phyloP scores from a whole-genome alignment of 35 echinoderm and acorn worm species.

The Apostichopus californicus region DNA sequence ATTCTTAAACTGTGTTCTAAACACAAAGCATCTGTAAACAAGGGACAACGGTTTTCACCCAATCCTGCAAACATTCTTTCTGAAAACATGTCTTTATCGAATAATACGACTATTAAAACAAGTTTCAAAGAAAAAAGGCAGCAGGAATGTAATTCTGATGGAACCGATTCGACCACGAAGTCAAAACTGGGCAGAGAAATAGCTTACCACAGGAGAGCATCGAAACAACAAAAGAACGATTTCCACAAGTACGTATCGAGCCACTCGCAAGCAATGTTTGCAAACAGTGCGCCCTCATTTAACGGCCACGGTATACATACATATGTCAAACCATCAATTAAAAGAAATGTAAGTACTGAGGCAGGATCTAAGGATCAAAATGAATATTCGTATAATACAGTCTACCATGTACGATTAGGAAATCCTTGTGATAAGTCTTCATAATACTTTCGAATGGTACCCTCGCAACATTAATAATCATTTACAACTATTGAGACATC shows the following conservation, averaged over 20 bases:
- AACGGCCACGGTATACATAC: neutral
- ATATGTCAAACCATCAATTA: no score
- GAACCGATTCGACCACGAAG: no score
- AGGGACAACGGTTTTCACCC: neutral
- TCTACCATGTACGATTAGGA: neutral
- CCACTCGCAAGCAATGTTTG: neutral
- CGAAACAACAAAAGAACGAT: neutral
- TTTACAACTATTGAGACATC: no score
- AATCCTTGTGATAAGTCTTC: neutral
- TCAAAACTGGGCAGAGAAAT: neutral
- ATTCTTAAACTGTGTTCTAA: constrained; percentile 3
- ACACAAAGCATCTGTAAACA: neutral
- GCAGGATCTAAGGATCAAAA: neutral
- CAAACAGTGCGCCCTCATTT: neutral
- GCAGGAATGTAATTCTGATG: no score
- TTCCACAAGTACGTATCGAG: neutral
- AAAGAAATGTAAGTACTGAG: no score
- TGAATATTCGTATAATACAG: neutral
- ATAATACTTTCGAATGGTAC: neutral
- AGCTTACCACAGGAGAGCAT: neutral
- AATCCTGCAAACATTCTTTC: neutral
- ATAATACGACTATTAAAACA: no score
- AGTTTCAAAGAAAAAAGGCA: no score
- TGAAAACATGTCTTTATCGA: neutral
- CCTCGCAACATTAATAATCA: no score